Evolutionary conservation across 2,113 vertebrate genomes (phyloP).

Genomic region (Ophiodon elongatus): DNA sequence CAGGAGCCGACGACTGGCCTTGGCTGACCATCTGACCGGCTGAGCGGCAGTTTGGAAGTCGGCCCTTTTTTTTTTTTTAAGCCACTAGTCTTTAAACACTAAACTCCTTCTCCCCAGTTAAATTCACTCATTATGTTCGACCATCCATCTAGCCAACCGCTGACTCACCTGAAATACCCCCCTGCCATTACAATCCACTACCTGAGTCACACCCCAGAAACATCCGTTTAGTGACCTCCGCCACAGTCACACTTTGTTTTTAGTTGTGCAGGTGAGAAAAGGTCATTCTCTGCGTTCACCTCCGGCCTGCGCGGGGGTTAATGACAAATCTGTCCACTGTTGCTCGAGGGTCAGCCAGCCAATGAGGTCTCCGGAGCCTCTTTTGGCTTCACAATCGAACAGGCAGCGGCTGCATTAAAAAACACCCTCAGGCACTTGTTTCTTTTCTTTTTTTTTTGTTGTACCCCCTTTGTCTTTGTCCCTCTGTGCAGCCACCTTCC

Average conservation of each 20-base stretch:
- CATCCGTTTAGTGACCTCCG: conserved; percentile 52
- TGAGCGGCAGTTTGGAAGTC: conserved; percentile 27
- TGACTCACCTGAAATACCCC: conserved; percentile 57
- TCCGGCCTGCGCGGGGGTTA: conserved; percentile 56
- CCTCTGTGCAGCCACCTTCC: conserved; percentile 43
- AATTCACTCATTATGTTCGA: conserved; percentile 40
- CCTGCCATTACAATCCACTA: conserved; percentile 43
- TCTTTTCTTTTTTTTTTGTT: background rate
- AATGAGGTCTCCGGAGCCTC: conserved; percentile 54
- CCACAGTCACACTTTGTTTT: conserved; percentile 67
- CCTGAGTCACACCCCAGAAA: conserved; percentile 54
- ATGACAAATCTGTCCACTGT: conserved; percentile 69
- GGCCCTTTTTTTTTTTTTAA: conserved; percentile 4
- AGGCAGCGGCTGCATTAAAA: conserved; percentile 45
- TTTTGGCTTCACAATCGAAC: conserved; percentile 53
- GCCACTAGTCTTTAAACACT: conserved; percentile 44
- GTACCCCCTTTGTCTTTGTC: conserved; percentile 57
- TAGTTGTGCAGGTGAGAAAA: conserved; percentile 61
- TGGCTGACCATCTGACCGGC: conserved; percentile 53
- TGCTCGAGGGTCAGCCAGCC: conserved; percentile 47
- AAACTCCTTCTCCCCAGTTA: conserved; percentile 27
- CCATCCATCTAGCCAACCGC: conserved; percentile 50
- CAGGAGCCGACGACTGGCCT: conserved; percentile 57
- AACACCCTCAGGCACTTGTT: conserved; percentile 49
- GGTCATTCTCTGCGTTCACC: conserved; percentile 64